These are phyloP conservation scores for Caenorhabditis sinica DNA, from an alignment of 2,888 invertebrate genomes.

Conservation along the genomic window DNA sequence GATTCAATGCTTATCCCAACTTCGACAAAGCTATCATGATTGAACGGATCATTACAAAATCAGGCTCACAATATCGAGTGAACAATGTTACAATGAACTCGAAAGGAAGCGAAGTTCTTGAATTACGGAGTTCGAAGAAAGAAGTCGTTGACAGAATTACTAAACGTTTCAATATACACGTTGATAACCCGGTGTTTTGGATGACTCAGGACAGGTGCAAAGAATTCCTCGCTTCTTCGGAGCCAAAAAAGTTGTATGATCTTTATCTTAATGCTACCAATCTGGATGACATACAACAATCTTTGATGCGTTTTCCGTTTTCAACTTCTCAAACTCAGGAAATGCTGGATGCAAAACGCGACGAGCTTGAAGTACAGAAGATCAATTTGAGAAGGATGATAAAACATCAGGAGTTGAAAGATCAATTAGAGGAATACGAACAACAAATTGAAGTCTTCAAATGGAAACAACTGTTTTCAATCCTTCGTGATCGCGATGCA, in stretches of 20 bases:
- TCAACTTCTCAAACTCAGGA: not conserved
- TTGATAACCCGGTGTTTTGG: conserved; percentile 95
- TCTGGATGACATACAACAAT: conserved; percentile 34
- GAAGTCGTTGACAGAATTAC: conserved; percentile 73
- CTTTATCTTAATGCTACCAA: conserved; percentile 51
- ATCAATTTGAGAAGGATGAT: too few species aligned
- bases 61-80: conserved; percentile 65
- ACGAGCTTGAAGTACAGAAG: too few species aligned
- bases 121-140: conserved; percentile 67
- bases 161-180: conserved; percentile 84
- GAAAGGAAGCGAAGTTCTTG: conserved; percentile 25
- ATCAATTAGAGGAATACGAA: too few species aligned
- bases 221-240: conserved; percentile 90
- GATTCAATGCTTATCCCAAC: conserved; percentile 67
- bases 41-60: conserved; percentile 75
- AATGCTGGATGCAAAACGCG: too few species aligned
- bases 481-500: too few species aligned
- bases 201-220: conserved; percentile 95
- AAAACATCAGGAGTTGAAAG: too few species aligned
- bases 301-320: not conserved
- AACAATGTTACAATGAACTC: conserved; percentile 30
- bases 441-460: too few species aligned
- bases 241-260: conserved; percentile 89
- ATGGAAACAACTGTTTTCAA: too few species aligned
- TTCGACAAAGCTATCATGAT: conserved; percentile 72